A percentile compares a stretch with the other conserved stretches of the same genome.
These are phyloP conservation scores for Cataglyphis cursor DNA, from an alignment of 2,888 invertebrate species.

Conservation along the genomic window DNA sequence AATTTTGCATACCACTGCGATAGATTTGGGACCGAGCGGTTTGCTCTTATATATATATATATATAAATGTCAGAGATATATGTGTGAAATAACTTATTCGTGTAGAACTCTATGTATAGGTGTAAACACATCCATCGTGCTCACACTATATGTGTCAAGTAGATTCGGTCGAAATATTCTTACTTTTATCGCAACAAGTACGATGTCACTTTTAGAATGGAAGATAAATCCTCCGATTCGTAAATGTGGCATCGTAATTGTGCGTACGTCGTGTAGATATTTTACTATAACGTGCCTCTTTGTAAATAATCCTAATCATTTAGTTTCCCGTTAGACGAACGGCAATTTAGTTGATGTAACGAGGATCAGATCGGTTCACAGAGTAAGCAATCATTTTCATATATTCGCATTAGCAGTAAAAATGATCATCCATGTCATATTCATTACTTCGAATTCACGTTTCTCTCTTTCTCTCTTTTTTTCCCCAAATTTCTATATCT, in stretches of 20 bases:
- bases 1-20: slow-evolving; percentile 13
- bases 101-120: slow-evolving; percentile 52
- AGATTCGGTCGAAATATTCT: slow-evolving; percentile 41
- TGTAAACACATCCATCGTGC: slow-evolving; percentile 62
- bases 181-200: slow-evolving; percentile 38
- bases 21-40: slow-evolving; percentile 41
- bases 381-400: slow-evolving; percentile 37
- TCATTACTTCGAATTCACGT: slow-evolving; percentile 17
- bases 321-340: slow-evolving; percentile 38
- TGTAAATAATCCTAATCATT: slow-evolving; percentile 70
- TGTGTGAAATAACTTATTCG: slow-evolving; percentile 52
- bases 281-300: slow-evolving; percentile 56
- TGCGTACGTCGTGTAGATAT: slow-evolving; percentile 57
- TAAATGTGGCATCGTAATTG: slow-evolving; percentile 57
- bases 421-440: slow-evolving; percentile 23
- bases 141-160: slow-evolving; percentile 61
- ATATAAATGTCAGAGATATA: slow-evolving; percentile 11
- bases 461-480: slow-evolving; percentile 7
- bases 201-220: slow-evolving; percentile 42
- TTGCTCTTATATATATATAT: slow-evolving; percentile 20
- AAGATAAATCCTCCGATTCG: slow-evolving; percentile 16
- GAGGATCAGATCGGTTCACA: slow-evolving; percentile 37
- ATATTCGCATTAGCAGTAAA: slow-evolving; percentile 3
- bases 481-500: slow-evolving; percentile 24
- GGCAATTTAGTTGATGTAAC: slow-evolving; percentile 40